phyloP scores from a whole-genome alignment of 2,888 invertebrate genomes.

The Rhagophthalmus giganteus region DNA sequence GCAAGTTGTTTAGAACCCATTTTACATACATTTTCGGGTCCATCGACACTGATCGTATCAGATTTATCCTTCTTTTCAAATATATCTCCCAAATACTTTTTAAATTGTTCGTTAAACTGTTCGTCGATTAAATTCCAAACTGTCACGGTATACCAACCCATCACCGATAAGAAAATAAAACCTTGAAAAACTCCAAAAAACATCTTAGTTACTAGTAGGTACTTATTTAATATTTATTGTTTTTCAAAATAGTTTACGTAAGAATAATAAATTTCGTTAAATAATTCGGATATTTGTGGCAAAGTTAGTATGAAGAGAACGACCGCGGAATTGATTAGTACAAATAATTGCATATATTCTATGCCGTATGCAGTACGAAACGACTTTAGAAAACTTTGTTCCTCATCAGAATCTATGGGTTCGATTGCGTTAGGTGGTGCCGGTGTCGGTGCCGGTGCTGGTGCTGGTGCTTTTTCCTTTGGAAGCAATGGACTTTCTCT shows the following conservation, averaged over 20 bases:
- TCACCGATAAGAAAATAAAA: slow-evolving; percentile 66
- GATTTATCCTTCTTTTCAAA: slow-evolving; percentile 37
- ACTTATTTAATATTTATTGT: slow-evolving; percentile 2
- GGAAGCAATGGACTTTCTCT: not conserved
- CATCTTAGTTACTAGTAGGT: slow-evolving; percentile 54
- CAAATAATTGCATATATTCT: slow-evolving; percentile 80
- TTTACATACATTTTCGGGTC: slow-evolving; percentile 6
- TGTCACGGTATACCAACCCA: slow-evolving; percentile 71
- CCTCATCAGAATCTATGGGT: slow-evolving; percentile 47
- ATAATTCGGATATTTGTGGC: slow-evolving; percentile 69
- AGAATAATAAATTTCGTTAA: slow-evolving; percentile 56
- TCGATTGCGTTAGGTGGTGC: too few relatives aligned
- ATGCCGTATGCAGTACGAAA: slow-evolving; percentile 64
- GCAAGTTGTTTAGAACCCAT: slow-evolving; percentile 7
- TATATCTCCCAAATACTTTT: slow-evolving; percentile 61
- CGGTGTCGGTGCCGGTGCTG: not conserved
- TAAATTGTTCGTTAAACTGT: slow-evolving; percentile 74
- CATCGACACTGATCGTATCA: not conserved
- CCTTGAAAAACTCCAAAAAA: slow-evolving; percentile 66
- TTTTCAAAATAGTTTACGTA: slow-evolving; percentile 37
- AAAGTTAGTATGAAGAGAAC: slow-evolving; percentile 73
- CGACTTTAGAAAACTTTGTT: slow-evolving; percentile 50
- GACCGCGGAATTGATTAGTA: slow-evolving; percentile 74
- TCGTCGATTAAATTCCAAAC: slow-evolving; percentile 74
- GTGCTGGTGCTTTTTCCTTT: not conserved